phyloP scores from a whole-genome alignment of 1,140 invertebrate species.

The Hetaerina americana region DNA sequence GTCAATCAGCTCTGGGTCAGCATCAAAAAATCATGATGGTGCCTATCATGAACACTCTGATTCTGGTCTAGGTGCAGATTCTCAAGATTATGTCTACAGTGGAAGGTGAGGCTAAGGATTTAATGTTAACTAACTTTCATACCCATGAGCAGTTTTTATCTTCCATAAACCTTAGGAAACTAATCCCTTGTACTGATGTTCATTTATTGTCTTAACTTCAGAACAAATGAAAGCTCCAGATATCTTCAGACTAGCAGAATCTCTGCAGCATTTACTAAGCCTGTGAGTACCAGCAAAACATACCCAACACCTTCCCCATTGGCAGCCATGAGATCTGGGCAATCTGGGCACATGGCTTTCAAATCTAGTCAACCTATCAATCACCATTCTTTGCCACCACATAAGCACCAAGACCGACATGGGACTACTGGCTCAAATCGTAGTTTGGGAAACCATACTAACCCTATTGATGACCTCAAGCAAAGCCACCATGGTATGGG shows the following conservation, averaged over 20 bases:
- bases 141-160: no score
- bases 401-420: not conserved
- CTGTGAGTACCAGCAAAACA: not conserved
- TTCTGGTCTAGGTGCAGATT: conserved; percentile 22
- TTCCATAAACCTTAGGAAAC: no score
- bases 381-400: not conserved
- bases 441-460: not conserved
- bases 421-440: not conserved
- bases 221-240: not conserved
- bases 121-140: no score
- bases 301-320: not conserved
- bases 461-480: not conserved
- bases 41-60: conserved; percentile 19
- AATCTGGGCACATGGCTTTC: not conserved
- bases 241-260: not conserved
- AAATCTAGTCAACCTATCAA: not conserved
- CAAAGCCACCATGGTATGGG: not conserved
- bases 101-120: not conserved
- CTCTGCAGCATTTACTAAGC: not conserved
- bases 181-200: no score
- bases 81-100: conserved; percentile 17
- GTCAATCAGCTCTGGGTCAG: not conserved
- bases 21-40: conserved; percentile 1
- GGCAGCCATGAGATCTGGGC: not conserved
- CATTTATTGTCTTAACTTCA: no score